Evolutionary conservation across 2,113 vertebrate species (phyloP).

Genomic region (Zosterops pallidus): DNA sequence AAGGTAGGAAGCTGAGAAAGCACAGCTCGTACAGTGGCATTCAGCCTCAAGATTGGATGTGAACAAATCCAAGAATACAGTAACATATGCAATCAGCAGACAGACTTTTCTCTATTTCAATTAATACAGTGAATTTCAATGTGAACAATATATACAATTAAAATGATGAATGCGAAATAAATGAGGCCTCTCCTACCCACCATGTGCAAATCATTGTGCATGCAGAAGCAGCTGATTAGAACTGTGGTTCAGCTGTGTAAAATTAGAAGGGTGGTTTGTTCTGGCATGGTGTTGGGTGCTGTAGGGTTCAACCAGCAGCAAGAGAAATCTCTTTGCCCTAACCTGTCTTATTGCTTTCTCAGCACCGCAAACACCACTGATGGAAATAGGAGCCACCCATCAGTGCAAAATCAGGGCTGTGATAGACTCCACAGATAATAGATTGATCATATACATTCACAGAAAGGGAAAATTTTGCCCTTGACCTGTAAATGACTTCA

Average conservation of each 20-base stretch:
- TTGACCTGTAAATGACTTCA: not conserved
- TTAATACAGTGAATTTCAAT: not conserved
- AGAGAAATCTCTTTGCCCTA: not conserved
- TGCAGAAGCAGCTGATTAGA: not conserved
- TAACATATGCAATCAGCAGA: not conserved
- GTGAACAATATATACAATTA: not conserved
- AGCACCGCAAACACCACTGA: not conserved
- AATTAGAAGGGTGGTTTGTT: not conserved
- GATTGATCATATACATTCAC: not conserved
- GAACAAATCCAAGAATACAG: not conserved
- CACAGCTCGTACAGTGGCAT: not conserved
- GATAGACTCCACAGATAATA: not conserved
- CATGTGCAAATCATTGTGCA: not conserved
- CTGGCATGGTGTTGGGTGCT: not conserved
- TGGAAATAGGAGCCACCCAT: not conserved
- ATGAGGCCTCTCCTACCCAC: not conserved
- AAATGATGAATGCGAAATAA: not conserved
- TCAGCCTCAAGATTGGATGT: not conserved
- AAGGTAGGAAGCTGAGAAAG: not conserved
- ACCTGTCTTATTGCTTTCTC: not conserved
- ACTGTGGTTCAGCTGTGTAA: not conserved
- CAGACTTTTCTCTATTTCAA: not conserved
- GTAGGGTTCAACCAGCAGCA: not conserved
- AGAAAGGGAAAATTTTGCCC: not conserved
- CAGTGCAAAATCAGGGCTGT: not conserved